Conservation (phyloP, 2,113 vertebrate genomes). For the Piaya cayana region DNA sequence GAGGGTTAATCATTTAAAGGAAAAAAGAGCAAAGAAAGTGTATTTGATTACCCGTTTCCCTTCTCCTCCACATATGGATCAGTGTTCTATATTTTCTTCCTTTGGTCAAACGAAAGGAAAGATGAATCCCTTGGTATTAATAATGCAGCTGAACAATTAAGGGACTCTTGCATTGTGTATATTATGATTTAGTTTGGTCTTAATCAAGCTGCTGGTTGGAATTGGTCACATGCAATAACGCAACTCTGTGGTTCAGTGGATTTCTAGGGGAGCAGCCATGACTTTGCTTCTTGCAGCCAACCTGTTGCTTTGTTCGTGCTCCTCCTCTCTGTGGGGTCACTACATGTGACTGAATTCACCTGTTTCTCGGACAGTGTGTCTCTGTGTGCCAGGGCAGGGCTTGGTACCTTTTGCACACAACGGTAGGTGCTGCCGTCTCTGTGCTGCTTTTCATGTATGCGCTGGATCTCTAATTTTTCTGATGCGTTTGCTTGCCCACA, state of each 20-base stretch:
- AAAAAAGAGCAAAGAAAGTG: background rate
- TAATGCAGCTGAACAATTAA: background rate
- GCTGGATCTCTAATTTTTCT: background rate
- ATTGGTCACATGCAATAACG: background rate
- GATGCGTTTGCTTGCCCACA: background rate
- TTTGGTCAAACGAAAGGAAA: background rate
- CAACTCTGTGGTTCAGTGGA: background rate
- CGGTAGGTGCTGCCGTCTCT: background rate
- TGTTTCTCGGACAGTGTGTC: fast-evolving
- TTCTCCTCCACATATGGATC: background rate
- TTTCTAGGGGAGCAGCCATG: background rate
- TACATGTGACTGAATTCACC: background rate
- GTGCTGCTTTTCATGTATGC: background rate
- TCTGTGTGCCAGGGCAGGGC: background rate
- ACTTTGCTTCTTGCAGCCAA: background rate
- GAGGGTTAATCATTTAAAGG: background rate
- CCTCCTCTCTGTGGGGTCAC: background rate
- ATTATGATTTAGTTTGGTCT: background rate
- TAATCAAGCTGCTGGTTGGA: background rate
- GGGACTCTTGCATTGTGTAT: background rate
- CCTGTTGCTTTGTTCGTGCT: background rate
- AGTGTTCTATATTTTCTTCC: background rate
- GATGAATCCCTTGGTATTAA: background rate
- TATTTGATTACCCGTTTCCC: background rate
- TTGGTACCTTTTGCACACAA: background rate